Percentiles rank a stretch among this genome's conserved stretches.
Conservation (phyloP, 2,888 invertebrate species). For the Leucoma salicis region DNA sequence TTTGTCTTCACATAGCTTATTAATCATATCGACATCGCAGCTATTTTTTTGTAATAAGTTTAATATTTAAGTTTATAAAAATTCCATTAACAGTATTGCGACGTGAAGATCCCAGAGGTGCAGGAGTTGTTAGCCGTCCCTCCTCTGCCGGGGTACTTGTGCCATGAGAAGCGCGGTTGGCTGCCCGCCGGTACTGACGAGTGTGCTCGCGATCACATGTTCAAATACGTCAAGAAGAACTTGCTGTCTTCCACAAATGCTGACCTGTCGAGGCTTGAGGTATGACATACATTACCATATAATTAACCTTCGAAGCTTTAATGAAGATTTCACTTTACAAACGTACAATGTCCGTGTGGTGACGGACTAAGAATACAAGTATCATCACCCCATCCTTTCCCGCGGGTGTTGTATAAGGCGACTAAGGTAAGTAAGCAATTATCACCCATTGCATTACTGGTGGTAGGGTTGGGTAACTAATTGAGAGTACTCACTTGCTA, state of each 20-base stretch:
- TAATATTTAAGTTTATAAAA: neutral
- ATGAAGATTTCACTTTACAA: no score
- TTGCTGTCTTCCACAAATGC: constrained; percentile 52
- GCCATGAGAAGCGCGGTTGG: constrained; percentile 90
- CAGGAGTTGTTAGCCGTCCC: constrained; percentile 87
- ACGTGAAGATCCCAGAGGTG: constrained; percentile 90
- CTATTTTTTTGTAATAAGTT: no score
- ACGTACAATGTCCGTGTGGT: no score
- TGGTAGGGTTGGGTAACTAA: no score
- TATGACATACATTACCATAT: constrained; percentile 10
- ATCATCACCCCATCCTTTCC: no score
- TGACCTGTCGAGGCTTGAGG: constrained; percentile 55
- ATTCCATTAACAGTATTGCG: constrained; percentile 85
- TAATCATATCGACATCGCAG: no score
- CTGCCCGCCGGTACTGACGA: constrained; percentile 86
- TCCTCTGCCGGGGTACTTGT: constrained; percentile 84
- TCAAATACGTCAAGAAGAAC: constrained; percentile 82
- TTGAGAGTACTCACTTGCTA: no score
- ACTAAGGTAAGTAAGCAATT: no score
- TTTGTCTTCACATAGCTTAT: no score
- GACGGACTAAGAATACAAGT: no score
- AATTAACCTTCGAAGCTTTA: neutral
- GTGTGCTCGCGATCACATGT: constrained; percentile 88
- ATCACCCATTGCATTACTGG: no score
- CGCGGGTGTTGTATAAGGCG: no score